Conservation (phyloP, 1,140 invertebrate species). For the Muscidifurax raptorellus region DNA sequence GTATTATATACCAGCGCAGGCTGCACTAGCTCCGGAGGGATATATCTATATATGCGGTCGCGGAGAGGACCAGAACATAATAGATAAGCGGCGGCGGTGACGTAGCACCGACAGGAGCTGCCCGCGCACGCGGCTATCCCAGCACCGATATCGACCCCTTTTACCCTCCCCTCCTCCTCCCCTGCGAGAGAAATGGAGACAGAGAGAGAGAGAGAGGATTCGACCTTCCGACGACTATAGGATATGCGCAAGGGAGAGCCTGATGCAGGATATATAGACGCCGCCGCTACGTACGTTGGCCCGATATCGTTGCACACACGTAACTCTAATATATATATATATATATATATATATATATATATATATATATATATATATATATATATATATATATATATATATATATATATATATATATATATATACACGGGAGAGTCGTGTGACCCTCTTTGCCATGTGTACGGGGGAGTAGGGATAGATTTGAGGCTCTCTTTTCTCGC, state of each 20-base stretch:
- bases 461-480: background rate
- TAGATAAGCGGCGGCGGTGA: constrained; percentile 57
- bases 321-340: background rate
- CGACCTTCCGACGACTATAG: constrained; percentile 17
- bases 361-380: background rate
- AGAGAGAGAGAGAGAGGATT: background rate
- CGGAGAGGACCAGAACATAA: constrained; percentile 50
- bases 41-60: background rate
- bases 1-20: background rate
- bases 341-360: background rate
- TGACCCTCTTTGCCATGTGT: background rate
- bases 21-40: constrained; percentile 44
- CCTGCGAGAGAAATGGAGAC: background rate
- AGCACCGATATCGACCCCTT: constrained; percentile 28
- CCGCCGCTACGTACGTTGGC: background rate
- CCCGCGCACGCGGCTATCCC: background rate
- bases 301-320: constrained; percentile 1
- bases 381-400: too few relatives aligned
- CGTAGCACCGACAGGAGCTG: constrained; percentile 18
- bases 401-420: background rate
- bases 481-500: background rate
- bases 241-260: background rate
- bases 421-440: too few relatives aligned
- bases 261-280: background rate
- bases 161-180: background rate